Base-by-base conservation (phyloP, 2,797 vertebrate species). In the Anniella stebbinsi region DNA sequence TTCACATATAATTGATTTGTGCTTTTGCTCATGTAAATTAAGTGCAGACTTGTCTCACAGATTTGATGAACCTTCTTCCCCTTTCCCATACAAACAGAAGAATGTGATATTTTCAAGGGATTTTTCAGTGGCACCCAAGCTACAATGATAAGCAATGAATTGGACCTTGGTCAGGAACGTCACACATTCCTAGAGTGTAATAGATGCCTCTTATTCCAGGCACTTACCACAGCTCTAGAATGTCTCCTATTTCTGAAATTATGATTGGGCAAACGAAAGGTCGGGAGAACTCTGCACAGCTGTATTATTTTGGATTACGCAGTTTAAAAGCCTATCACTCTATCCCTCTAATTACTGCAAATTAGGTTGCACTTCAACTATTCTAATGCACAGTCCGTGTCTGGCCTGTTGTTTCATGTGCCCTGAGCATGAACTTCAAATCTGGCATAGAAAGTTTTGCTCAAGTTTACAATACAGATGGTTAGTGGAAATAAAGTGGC, bases 401-500 rank as follows among this genome's bases (percentile, higher is more conserved):
- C 70, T 76, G 89, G 17, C 4, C 60, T n/a, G 90, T 36, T 90
- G 76, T 83, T 92, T 88, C 83, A 88, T 87, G 33, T 92, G 92
- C 77, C 91, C 94, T 95, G 45, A 87, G 36, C 70, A 87, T 94
- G 95, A 94, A 93, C 93, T 89, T 91, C 54, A 92, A 89, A 92
- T 82, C 89, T 93, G 88, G 92, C 90, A 89, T 51, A 89, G 82
- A 69, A 88, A 81, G 86, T 91, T 95, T 87, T 93, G 91, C 87
- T 95, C 54, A 93, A 92, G 80, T 94, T 95, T 96, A 92, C 88
- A 94, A 63, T 87, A 90, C 89, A 95, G 93, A 93, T 94, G 83
- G 88, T 92, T 94, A 93, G 92, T 95, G 94, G 93, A 95, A 94
- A 93, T 91, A 83, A 94, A 96, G 89, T 93, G 93, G 91, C 94